phyloP scores from a whole-genome alignment of 1,140 invertebrate genomes.

The Drosophila eugracilis region DNA sequence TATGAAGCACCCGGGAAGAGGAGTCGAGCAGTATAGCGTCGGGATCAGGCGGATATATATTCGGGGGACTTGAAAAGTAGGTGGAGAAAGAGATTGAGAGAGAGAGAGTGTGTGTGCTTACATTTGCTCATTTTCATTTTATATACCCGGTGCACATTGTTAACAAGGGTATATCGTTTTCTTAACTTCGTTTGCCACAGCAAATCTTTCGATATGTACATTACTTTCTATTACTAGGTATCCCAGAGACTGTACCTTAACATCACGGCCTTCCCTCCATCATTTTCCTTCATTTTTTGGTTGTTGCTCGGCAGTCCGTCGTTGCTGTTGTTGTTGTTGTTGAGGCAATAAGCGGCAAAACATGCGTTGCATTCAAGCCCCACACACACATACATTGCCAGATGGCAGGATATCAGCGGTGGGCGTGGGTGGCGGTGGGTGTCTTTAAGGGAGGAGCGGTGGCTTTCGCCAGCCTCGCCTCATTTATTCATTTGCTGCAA shows the following conservation, averaged over 20 bases:
- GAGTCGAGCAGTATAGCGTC: slow-evolving; percentile 1
- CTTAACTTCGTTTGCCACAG: background rate
- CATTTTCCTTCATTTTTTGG: slow-evolving; percentile 16
- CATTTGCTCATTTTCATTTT: slow-evolving; percentile 77
- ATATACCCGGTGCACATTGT: slow-evolving; percentile 7
- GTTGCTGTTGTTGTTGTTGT: slow-evolving; percentile 35
- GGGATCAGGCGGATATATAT: slow-evolving; percentile 19
- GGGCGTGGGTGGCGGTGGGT: too few relatives aligned
- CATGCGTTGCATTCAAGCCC: slow-evolving; percentile 67
- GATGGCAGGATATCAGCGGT: background rate
- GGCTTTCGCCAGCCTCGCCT: slow-evolving; percentile 31
- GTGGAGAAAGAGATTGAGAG: background rate
- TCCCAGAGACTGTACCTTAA: background rate
- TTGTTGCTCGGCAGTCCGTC: slow-evolving; percentile 9
- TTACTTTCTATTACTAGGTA: background rate
- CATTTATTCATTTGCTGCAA: slow-evolving; percentile 81
- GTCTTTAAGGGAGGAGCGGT: background rate
- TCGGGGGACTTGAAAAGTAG: too few relatives aligned
- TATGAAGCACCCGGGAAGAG: slow-evolving; percentile 66
- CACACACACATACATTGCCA: background rate
- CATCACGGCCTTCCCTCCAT: slow-evolving; percentile 10
- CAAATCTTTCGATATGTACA: background rate
- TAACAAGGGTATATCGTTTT: slow-evolving; percentile 5
- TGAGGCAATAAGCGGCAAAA: slow-evolving; percentile 58
- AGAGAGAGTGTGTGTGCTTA: slow-evolving; percentile 49